Evolutionary conservation across 2,113 vertebrate species (phyloP), one percentile per base, ranked within the genome.

Genomic region (Lagenorhynchus albirostris): DNA sequence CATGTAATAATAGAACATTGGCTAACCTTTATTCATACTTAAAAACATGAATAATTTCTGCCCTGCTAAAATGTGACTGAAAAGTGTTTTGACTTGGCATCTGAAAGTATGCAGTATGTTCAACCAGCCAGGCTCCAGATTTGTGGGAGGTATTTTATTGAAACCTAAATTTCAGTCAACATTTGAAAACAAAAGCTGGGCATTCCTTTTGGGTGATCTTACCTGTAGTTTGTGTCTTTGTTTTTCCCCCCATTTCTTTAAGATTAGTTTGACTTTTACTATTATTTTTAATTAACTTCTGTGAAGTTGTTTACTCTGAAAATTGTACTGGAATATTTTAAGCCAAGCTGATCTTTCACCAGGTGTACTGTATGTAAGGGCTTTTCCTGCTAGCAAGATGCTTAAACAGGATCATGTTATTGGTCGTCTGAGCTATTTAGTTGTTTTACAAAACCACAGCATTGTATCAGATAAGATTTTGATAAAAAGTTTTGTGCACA

Each of bases 251-350:
- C 11, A 92, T 98, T 98, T 98, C 97, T 97, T 98, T 97, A 98
- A 98, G 98, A 98, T 98, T 97, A 98, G 95, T 98, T 99, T 98
- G 89, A 98, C 98, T 97, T 98, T 98, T 99, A 99, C 98, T 97
- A 97, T 97, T 98, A 98, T 98, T 99, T 98, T 97, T 98, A 98
- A 99, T 99, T 99, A 99, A 99, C 99, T 99, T 99, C 99, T 99
- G 99, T 99, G 99, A 99, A 99, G 99, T 99, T 99, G 99, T 99
- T 99, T 98, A 99, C 98, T 99, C 99, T 99, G 98, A 97, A 99
- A 99, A 99, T 99, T 99, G 99, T 99, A 99, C 99, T 99, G 98
- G 98, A 99, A 99, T 99, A 99, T 99, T 99, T 98, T 98, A 99
- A 99, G 98, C 99, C 98, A 99, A 98, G 98, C 98, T 96, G 97